phyloP scores from a whole-genome alignment of 1,140 invertebrate species.

The Aphelenchoides besseyi region DNA sequence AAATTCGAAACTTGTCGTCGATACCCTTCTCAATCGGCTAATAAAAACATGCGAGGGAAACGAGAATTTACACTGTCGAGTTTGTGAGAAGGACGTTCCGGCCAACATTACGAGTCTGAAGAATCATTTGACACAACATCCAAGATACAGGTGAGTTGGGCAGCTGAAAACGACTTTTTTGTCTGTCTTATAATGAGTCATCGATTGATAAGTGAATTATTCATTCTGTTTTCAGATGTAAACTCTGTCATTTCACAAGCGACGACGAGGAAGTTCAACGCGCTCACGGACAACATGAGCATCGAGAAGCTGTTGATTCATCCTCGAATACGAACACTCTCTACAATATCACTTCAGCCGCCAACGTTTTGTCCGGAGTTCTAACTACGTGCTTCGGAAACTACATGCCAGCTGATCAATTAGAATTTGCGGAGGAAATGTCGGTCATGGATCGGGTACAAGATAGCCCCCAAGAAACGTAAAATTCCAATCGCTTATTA shows the following conservation, averaged over 20 bases:
- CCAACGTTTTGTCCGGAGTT: not conserved
- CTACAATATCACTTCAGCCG: slow-evolving; percentile 9
- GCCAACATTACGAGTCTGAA: not conserved
- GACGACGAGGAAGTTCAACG: not conserved
- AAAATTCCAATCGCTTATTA: no score
- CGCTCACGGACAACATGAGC: not conserved
- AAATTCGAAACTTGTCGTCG: slow-evolving; percentile 2
- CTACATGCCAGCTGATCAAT: slow-evolving; percentile 5
- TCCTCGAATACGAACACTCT: no score
- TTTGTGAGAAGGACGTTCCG: not conserved
- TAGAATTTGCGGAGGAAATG: not conserved
- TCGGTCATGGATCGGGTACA: not conserved
- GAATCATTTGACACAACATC: slow-evolving; percentile 9
- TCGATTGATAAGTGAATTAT: no score
- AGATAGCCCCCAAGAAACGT: not conserved
- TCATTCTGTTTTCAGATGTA: slow-evolving; percentile 3
- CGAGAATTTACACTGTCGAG: not conserved
- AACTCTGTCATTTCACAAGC: slow-evolving; percentile 8
- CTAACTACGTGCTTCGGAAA: not conserved
- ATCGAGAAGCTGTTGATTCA: not conserved
- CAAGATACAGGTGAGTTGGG: not conserved
- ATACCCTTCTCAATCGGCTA: not conserved
- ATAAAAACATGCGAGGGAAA: not conserved
- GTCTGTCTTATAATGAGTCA: no score
- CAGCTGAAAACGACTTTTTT: no score